Conservation (phyloP, 2,888 invertebrate species). For the Tanytarsus gracilentus region DNA sequence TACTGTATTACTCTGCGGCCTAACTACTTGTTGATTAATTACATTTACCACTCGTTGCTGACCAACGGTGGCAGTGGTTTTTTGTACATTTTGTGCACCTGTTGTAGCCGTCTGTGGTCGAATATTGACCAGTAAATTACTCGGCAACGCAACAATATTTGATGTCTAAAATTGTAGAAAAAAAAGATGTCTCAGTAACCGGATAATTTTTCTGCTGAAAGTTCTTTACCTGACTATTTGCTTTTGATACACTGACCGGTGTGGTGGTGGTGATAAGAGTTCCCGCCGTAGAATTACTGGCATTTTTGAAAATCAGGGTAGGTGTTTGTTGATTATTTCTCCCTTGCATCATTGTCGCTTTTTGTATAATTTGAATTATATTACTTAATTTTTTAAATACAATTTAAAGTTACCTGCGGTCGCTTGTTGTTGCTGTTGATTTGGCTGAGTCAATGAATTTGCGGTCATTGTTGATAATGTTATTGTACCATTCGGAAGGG, state of each 20-base stretch:
- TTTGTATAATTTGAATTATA: conserved; percentile 37
- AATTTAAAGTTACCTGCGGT: too few relatives aligned
- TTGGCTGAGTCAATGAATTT: conserved; percentile 33
- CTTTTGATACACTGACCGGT: conserved; percentile 55
- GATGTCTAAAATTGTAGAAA: conserved; percentile 1
- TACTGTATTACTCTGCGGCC: conserved; percentile 27
- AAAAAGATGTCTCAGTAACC: too few relatives aligned
- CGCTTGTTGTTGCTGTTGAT: conserved; percentile 15
- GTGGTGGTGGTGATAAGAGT: conserved; percentile 47
- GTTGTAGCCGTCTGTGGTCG: conserved; percentile 57
- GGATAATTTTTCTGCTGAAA: too few relatives aligned
- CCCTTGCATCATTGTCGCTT: conserved; percentile 38
- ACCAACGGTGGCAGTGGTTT: conserved; percentile 64
- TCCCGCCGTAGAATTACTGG: conserved; percentile 49
- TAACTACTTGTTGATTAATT: conserved; percentile 24
- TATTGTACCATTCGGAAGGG: conserved; percentile 61
- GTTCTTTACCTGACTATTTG: conserved; percentile 45
- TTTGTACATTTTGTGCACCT: conserved; percentile 55
- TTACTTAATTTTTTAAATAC: too few relatives aligned
- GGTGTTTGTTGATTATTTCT: conserved; percentile 40
- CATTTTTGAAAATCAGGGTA: conserved; percentile 50
- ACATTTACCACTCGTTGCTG: conserved; percentile 74
- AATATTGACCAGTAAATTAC: conserved; percentile 79
- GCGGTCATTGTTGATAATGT: conserved; percentile 48
- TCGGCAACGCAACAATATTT: conserved; percentile 43